Percentiles rank a stretch among this genome's conserved stretches.
Evolutionary conservation across 37 sponge, comb jelly and placozoan species (phyloP).

Genomic region (Tethya wilhelma): DNA sequence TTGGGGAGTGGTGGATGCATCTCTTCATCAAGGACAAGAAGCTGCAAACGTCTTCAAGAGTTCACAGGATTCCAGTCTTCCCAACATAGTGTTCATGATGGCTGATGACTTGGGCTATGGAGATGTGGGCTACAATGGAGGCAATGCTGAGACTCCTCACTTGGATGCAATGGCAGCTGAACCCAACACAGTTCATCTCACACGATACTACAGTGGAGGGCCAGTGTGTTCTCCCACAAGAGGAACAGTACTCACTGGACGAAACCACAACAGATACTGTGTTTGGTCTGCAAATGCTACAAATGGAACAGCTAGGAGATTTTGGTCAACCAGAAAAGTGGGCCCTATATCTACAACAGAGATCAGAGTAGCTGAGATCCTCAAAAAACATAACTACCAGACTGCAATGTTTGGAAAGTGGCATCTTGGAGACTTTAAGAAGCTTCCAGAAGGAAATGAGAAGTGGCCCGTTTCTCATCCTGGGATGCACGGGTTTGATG

Average conservation of each 20-base stretch:
- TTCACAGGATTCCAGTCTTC: slow-evolving; percentile 2
- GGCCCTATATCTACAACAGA: too few relatives aligned
- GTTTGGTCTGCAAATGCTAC: slow-evolving; percentile 70
- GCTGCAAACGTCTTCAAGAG: too few relatives aligned
- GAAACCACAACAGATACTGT: slow-evolving; percentile 81
- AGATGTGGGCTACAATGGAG: slow-evolving; percentile 69
- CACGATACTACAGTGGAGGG: slow-evolving; percentile 72
- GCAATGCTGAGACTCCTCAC: slow-evolving; percentile 62
- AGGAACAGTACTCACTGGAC: slow-evolving; percentile 74
- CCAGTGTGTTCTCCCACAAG: slow-evolving; percentile 80
- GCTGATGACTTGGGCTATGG: slow-evolving; percentile 78
- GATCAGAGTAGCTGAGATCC: too few relatives aligned
- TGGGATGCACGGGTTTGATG: slow-evolving; percentile 70
- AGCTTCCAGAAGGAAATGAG: slow-evolving; percentile 38
- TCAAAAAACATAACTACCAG: too few relatives aligned
- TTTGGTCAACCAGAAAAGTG: slow-evolving; percentile 39
- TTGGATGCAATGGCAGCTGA: slow-evolving; percentile 65
- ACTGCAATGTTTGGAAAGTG: too few relatives aligned
- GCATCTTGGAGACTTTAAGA: slow-evolving; percentile 63
- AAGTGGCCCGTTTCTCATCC: slow-evolving; percentile 79
- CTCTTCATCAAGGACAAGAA: too few relatives aligned
- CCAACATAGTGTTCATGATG: slow-evolving; percentile 70
- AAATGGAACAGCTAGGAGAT: too few relatives aligned
- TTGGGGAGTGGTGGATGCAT: too few relatives aligned
- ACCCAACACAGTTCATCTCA: slow-evolving; percentile 47